Evolutionary conservation across 2,888 invertebrate species (phyloP).

Genomic region (Agrotis puta): DNA sequence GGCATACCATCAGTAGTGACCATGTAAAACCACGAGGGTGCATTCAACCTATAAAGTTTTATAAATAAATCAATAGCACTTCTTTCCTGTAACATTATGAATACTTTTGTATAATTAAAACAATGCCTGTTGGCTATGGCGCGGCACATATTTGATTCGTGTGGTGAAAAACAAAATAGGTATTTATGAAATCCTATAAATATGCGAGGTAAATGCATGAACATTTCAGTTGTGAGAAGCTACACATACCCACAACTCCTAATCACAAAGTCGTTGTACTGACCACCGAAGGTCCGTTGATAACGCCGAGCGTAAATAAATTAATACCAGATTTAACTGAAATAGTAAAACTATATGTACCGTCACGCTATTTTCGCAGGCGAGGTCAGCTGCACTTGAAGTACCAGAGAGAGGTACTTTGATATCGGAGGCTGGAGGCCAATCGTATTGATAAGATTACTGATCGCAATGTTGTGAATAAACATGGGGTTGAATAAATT

Average conservation of each 20-base stretch:
- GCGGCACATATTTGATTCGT: conserved; percentile 19
- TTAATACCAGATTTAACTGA: conserved; percentile 53
- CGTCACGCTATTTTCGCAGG: conserved; percentile 42
- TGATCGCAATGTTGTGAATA: conserved; percentile 5
- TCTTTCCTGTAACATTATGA: conserved; percentile 49
- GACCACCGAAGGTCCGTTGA: conserved; percentile 67
- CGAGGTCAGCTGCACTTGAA: conserved; percentile 27
- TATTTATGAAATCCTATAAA: conserved; percentile 38
- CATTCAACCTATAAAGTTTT: conserved; percentile 24
- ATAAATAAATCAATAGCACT: conserved; percentile 34
- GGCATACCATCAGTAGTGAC: not conserved
- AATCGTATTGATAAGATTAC: conserved; percentile 35
- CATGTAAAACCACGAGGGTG: conserved; percentile 1
- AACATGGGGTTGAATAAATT: conserved; percentile 1
- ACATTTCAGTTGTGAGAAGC: conserved; percentile 46
- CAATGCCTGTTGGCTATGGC: conserved; percentile 14
- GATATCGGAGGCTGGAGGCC: conserved; percentile 36
- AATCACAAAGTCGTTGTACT: conserved; percentile 62
- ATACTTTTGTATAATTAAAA: conserved; percentile 28
- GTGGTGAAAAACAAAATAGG: not conserved
- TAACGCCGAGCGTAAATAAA: conserved; percentile 66
- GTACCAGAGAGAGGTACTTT: conserved; percentile 26
- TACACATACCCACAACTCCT: conserved; percentile 21
- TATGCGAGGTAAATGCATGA: conserved; percentile 21
- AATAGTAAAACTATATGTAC: conserved; percentile 52